Conservation (phyloP, 2,888 invertebrate genomes). For the Prosapia bicincta region DNA sequence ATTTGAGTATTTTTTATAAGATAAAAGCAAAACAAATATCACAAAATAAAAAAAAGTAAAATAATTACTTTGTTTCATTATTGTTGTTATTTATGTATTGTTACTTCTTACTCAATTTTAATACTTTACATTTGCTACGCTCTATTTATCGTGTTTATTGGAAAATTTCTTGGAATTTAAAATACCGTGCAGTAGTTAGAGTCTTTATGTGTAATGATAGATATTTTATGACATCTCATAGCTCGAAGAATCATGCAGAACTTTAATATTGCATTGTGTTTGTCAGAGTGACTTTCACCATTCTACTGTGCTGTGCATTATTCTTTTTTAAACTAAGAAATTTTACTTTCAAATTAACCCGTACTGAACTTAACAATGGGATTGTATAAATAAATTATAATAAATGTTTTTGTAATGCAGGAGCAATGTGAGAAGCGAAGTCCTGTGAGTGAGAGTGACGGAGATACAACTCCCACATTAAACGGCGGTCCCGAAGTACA, state of each 20-base stretch:
- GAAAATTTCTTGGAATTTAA: no score
- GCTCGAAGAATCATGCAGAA: background rate
- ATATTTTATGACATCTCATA: background rate
- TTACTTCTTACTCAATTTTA: no score
- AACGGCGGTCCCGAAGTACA: background rate
- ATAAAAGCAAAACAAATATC: no score
- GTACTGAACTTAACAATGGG: background rate
- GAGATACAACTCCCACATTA: background rate
- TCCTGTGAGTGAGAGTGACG: slow-evolving; percentile 15
- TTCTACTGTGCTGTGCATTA: background rate
- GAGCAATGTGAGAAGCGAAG: slow-evolving; percentile 24
- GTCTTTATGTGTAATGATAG: background rate
- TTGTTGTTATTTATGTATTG: no score
- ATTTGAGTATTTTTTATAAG: no score
- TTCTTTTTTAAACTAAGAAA: background rate
- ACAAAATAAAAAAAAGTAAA: no score
- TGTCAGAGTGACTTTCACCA: background rate
- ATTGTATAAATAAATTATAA: background rate
- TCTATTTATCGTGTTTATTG: no score
- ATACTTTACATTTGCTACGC: no score
- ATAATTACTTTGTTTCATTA: no score
- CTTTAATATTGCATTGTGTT: background rate
- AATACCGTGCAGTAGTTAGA: no score
- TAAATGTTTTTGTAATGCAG: background rate
- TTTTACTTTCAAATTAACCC: background rate